phyloP scores from a whole-genome alignment of 2,797 vertebrate species.

The Sebastes matsubarae region DNA sequence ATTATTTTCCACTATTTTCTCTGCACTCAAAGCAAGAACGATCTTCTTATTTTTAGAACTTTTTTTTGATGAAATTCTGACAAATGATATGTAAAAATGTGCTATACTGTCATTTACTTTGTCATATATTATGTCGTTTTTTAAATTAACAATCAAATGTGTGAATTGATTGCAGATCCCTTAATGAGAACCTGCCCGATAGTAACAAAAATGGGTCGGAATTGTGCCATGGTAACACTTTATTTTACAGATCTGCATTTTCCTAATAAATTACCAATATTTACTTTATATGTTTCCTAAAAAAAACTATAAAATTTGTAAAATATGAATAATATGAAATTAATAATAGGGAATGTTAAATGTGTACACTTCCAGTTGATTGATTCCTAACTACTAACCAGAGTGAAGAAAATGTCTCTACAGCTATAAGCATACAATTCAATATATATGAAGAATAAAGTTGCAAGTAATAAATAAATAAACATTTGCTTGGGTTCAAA shows the following conservation, averaged over 20 bases:
- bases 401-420: background rate
- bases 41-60: background rate
- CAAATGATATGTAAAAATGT: background rate
- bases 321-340: background rate
- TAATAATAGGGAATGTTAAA: background rate
- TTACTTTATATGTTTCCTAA: background rate
- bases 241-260: background rate
- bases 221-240: background rate
- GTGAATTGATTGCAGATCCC: background rate
- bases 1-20: constrained; percentile 9
- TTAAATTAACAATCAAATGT: background rate
- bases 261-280: background rate
- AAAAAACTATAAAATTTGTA: background rate
- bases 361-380: background rate
- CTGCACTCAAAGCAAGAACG: background rate
- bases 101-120: background rate
- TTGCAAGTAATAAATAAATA: background rate
- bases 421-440: background rate
- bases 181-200: background rate
- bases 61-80: background rate
- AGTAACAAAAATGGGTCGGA: background rate
- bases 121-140: background rate
- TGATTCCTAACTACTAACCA: background rate
- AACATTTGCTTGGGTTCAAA: background rate
- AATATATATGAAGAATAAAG: background rate